Conservation (phyloP, 1,140 invertebrate species). For the Hypothenemus hampei region DNA sequence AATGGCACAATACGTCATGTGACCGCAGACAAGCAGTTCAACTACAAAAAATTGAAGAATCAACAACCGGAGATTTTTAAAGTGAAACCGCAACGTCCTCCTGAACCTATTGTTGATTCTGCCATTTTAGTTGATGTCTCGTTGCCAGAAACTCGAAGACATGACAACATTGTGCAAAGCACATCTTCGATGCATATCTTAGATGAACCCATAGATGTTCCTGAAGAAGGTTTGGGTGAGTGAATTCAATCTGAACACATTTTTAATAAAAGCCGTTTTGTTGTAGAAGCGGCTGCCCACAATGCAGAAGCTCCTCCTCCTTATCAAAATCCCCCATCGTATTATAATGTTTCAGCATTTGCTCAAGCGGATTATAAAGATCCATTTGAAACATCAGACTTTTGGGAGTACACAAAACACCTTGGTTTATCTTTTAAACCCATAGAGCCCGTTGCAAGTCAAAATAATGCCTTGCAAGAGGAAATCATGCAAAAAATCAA, state of each 20-base stretch:
- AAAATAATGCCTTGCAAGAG: conserved; percentile 5
- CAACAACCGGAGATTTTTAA: conserved; percentile 47
- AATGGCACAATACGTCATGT: conserved; percentile 27
- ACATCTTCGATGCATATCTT: conserved; percentile 56
- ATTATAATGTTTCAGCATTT: conserved; percentile 42
- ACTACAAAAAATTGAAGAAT: conserved; percentile 70
- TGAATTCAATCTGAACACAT: background rate
- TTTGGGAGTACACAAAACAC: no score
- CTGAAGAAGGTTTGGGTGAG: conserved; percentile 40
- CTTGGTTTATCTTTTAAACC: no score
- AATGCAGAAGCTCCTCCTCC: conserved; percentile 46
- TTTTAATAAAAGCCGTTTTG: conserved; percentile 9
- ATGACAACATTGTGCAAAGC: conserved; percentile 24
- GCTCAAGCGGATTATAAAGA: conserved; percentile 37
- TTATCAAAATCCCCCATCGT: conserved; percentile 50
- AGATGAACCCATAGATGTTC: conserved; percentile 72
- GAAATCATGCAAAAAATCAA: conserved; percentile 29
- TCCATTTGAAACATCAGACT: conserved; percentile 62
- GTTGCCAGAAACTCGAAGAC: conserved; percentile 43
- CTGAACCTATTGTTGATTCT: conserved; percentile 48
- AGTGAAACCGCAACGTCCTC: conserved; percentile 50
- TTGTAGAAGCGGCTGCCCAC: conserved; percentile 22
- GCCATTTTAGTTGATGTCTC: conserved; percentile 59
- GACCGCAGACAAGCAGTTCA: conserved; percentile 61
- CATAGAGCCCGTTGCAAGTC: background rate